Conservation (phyloP, 2,113 vertebrate genomes). For the Phyllostomus hastatus region DNA sequence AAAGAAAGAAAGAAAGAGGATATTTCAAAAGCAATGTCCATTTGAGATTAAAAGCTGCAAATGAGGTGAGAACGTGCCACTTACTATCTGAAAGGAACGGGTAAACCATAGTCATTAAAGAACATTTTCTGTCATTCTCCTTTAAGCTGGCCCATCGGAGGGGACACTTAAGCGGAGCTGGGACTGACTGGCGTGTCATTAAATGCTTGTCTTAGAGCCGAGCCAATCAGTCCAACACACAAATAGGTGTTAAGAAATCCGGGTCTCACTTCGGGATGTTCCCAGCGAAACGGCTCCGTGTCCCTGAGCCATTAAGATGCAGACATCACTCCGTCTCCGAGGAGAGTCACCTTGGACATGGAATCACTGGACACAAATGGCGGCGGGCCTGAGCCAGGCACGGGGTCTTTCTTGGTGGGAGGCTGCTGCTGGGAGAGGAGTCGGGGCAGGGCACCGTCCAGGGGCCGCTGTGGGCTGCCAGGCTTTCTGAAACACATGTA, state of each 20-base stretch:
- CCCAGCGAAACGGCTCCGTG: constrained; percentile 56
- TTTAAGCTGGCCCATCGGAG: constrained; percentile 57
- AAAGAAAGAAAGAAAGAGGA: constrained; percentile 70
- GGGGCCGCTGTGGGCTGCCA: constrained; percentile 25
- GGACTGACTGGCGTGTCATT: constrained; percentile 70
- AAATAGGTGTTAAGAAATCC: constrained; percentile 75
- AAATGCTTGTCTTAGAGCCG: constrained; percentile 70
- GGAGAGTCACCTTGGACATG: not conserved
- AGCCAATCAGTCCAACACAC: constrained; percentile 69
- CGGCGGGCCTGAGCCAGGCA: not conserved
- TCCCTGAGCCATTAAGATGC: constrained; percentile 55
- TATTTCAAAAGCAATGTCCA: constrained; percentile 87
- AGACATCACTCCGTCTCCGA: not conserved
- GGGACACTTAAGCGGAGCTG: constrained; percentile 67
- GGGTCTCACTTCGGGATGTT: constrained; percentile 63
- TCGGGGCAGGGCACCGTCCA: not conserved
- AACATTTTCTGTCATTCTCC: constrained; percentile 76
- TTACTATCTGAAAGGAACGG: constrained; percentile 89
- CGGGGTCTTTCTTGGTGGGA: not conserved
- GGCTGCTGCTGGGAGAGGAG: not conserved
- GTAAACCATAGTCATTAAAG: constrained; percentile 85
- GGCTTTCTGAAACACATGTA: constrained; percentile 38
- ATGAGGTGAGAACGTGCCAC: constrained; percentile 88
- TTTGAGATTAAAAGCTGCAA: constrained; percentile 91
- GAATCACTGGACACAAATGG: not conserved